A percentile compares a stretch with the other conserved stretches of the same genome.
Evolutionary conservation across 2,888 invertebrate genomes (phyloP).

Genomic region (Euproctis similis): DNA sequence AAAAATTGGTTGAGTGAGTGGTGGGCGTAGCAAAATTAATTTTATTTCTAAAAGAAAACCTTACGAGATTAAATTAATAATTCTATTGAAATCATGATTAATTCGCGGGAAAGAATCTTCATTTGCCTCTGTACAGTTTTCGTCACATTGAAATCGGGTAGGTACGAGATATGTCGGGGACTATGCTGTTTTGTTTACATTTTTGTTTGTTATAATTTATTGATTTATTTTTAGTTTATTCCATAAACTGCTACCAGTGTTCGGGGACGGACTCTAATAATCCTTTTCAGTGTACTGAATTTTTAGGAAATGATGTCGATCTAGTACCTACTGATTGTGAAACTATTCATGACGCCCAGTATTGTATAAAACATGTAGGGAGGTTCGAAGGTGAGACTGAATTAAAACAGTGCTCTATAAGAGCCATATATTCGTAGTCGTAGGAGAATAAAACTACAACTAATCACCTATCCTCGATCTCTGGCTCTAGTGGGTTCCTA

Average conservation of each 20-base stretch:
- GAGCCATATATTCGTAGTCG: neutral
- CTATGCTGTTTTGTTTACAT: slow-evolving; percentile 28
- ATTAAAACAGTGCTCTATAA: neutral
- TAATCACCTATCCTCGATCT: too few relatives aligned
- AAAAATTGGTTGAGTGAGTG: too few relatives aligned
- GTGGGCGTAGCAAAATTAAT: too few relatives aligned
- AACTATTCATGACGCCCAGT: slow-evolving; percentile 87
- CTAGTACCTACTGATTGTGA: slow-evolving; percentile 83
- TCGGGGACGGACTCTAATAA: slow-evolving; percentile 84
- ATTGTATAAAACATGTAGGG: slow-evolving; percentile 95
- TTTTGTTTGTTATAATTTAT: slow-evolving; percentile 29
- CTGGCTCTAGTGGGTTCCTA: too few relatives aligned
- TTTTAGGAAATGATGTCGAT: slow-evolving; percentile 79
- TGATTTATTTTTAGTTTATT: too few relatives aligned
- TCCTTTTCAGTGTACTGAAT: slow-evolving; percentile 91
- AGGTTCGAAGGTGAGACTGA: slow-evolving; percentile 86
- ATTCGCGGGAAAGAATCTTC: slow-evolving; percentile 15
- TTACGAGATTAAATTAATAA: too few relatives aligned
- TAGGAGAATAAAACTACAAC: too few relatives aligned
- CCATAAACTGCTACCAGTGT: slow-evolving; percentile 92
- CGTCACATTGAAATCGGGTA: slow-evolving; percentile 40
- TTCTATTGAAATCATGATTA: slow-evolving; percentile 25
- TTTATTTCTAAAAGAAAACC: too few relatives aligned
- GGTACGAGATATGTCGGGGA: slow-evolving; percentile 39
- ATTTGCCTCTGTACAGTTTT: slow-evolving; percentile 26